Conservation (phyloP, 2,888 invertebrate species). For the Pristionchus fissidentatus region DNA sequence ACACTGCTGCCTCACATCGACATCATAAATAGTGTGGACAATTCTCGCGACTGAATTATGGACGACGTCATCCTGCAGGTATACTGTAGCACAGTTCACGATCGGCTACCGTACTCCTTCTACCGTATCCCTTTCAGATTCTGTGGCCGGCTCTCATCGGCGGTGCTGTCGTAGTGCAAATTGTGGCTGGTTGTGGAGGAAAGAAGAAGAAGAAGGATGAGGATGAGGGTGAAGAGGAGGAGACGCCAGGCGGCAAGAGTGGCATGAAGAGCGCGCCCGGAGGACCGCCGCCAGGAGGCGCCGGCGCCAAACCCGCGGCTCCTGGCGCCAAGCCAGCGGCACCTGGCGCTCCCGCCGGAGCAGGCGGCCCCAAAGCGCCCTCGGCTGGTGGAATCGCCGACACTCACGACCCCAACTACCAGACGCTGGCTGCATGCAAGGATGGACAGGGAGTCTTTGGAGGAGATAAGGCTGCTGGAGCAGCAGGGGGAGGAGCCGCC, state of each 20-base stretch:
- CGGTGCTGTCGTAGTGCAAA: neutral
- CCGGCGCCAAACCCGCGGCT: neutral
- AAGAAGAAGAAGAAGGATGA: slow-evolving; percentile 39
- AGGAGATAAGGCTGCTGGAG: slow-evolving; percentile 35
- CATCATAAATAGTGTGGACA: slow-evolving; percentile 44
- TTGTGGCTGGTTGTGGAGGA: slow-evolving; percentile 28
- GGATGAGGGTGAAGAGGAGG: slow-evolving; percentile 7
- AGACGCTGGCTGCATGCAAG: slow-evolving; percentile 35
- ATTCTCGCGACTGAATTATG: slow-evolving; percentile 44
- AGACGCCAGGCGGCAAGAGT: neutral
- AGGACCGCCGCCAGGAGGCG: neutral
- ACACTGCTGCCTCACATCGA: slow-evolving; percentile 29
- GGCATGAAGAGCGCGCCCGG: neutral
- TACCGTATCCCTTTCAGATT: neutral
- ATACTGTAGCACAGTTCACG: neutral
- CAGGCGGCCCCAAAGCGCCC: neutral
- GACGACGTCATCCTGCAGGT: slow-evolving; percentile 29
- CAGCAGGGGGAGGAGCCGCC: neutral
- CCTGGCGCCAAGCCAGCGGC: neutral
- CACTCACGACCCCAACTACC: slow-evolving; percentile 47
- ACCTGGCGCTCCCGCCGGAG: neutral
- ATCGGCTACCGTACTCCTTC: neutral
- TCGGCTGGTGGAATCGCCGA: neutral
- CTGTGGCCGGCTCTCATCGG: neutral
- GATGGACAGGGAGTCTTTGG: slow-evolving; percentile 46